Evolutionary conservation across 1,140 invertebrate species (phyloP), one percentile per base, ranked within the genome.

Genomic region (Listronotus bonariensis): DNA sequence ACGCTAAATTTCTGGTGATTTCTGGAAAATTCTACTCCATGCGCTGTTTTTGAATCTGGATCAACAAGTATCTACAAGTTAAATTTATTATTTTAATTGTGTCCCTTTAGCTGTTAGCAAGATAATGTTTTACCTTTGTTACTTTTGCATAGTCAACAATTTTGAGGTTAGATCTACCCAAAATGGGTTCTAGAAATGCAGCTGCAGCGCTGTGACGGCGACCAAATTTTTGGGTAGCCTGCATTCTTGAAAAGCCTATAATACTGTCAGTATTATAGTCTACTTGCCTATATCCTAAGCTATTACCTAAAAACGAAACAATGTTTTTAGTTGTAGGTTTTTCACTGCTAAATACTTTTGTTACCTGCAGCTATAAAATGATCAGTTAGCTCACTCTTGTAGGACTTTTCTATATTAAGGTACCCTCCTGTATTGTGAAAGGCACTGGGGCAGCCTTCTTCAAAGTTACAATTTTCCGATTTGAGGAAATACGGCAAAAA

Each of bases 341-440:
- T 26, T 3, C 20, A 26, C 20, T 26, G 20, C 20, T 26, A 5
- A 26, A 26, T 26, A 3, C 2, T 26, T 26, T 26, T 1, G 20
- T 26, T 26, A 15, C 86, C 88, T 6, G 84, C 86, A 63, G 87
- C 79, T 0, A 92, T 78, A 76, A 90, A 91, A 1, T 84, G 83
- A 45, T 87, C 53, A 3, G 64, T 52, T 42, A 74, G 46, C 58
- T 54, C 32, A 14, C 63, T 78, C 0, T 83, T 81, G 54, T 89
- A 80, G 3, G 78, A 0, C 84, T 87, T 73, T 64, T 80, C 76
- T 10, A 91, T 80, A 0, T 82, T 81, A n/a, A 90, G 72, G 26
- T 85, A 84, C 0, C 85, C 85, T 7, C 54, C 68, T 3, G 31
- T 58, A 36, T 56, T 59, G 14, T 31, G 31, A 20, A 65, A 68